Evolutionary conservation across 2,888 invertebrate species (phyloP), one percentile per base, ranked within the genome.

Genomic region (Desoria tigrina): DNA sequence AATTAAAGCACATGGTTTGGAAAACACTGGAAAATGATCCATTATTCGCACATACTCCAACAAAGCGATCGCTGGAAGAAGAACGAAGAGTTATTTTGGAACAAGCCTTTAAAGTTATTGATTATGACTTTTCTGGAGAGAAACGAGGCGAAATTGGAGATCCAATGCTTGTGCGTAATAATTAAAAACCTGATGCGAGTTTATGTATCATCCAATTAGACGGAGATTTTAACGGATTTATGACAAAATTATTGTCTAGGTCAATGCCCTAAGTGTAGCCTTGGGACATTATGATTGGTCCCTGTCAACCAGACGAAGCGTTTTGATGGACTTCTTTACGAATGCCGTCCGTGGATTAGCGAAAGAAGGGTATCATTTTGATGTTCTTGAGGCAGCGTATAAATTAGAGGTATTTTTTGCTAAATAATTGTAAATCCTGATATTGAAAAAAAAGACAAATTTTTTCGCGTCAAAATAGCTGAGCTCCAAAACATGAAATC

Each of bases 321-420:
- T 45, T 77, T 2, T 57, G 23, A 72, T 75, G 27, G 77, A 80
- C 78, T 79, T 81, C 55, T 75, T 75, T 51, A 79, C 78, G 9
- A 79, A 79, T 23, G 79, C 79, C 7, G 69, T 81, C 2, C 74
- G 78, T 68, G 77, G 78, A 2, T 77, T 78, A 42, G 82, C 81
- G 16, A 80, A 80, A 2, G 80, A 80, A 1, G 62, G 77, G 2
- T 73, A 79, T n/a, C 82, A 81, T 71, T 65, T 67, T 23, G 76
- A 80, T 3, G 77, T 79, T 39, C 59, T 81, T 45, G 77, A 79
- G 63, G 77, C 80, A 42, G 74, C 81, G n/a, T 69, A 74, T 37
- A 73, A 78, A 14, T 3, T 90, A 94, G 89, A 84, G 88, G 76
- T 94, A 93, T 0, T 88, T 87, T 27, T 28, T n/a, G n/a, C n/a